These are phyloP conservation scores for Gymnorhina tibicen DNA, from an alignment of 2,113 vertebrate species.

Conservation along the genomic window DNA sequence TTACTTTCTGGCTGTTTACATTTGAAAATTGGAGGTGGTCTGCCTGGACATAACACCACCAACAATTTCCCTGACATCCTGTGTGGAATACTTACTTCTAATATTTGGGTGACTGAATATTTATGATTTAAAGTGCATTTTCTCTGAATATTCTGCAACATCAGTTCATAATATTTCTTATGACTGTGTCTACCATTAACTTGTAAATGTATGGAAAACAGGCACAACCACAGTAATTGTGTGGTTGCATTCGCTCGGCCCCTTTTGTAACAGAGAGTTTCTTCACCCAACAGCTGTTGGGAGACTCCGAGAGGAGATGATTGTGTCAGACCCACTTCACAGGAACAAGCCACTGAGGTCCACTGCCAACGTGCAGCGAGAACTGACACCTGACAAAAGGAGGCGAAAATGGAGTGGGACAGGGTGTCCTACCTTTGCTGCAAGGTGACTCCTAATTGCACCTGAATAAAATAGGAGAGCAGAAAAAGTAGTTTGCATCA, in stretches of 20 bases:
- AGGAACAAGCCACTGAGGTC: neutral
- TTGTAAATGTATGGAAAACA: slow-evolving; percentile 3
- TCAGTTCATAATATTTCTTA: neutral
- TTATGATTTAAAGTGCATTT: neutral
- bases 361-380: rapidly evolving
- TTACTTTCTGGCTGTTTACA: neutral
- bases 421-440: neutral
- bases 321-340: neutral
- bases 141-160: neutral
- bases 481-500: neutral
- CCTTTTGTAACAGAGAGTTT: neutral
- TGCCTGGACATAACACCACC: neutral
- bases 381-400: neutral
- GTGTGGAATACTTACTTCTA: neutral
- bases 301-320: neutral
- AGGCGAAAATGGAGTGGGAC: neutral
- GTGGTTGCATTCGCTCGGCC: neutral
- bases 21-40: neutral
- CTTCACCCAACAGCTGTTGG: neutral
- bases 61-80: neutral
- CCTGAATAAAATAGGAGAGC: neutral
- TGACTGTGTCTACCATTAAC: neutral
- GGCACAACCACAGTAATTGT: neutral
- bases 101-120: neutral
- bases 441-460: neutral